phyloP scores from a whole-genome alignment of 2,888 invertebrate genomes.

The Lymantria dispar region DNA sequence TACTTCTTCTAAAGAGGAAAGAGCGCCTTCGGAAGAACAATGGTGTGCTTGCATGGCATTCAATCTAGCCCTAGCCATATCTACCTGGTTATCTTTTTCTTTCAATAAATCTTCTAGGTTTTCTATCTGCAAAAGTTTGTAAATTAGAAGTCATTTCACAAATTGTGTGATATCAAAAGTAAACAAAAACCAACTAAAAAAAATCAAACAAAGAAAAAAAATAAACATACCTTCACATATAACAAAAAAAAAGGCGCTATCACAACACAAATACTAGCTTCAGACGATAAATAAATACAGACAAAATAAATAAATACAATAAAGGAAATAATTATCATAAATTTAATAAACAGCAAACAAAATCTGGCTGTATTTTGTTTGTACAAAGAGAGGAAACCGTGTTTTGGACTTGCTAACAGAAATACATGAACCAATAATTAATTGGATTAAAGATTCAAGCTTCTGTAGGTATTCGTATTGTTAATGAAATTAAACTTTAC shows the following conservation, averaged over 20 bases:
- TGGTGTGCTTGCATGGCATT: conserved; percentile 97
- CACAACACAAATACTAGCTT: conserved; percentile 27
- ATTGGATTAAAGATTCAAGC: conserved; percentile 28
- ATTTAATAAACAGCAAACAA: too few species aligned
- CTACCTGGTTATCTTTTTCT: conserved; percentile 99
- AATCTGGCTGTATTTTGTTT: too few species aligned
- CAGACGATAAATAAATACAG: conserved; percentile 5
- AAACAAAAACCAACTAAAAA: conserved; percentile 16
- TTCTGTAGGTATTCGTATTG: conserved; percentile 15
- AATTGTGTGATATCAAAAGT: conserved; percentile 17
- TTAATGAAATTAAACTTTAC: background rate
- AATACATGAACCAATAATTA: conserved; percentile 19
- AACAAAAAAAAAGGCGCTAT: conserved; percentile 10
- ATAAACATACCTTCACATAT: conserved; percentile 46
- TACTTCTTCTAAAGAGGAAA: conserved; percentile 96
- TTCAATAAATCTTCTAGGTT: conserved; percentile 97
- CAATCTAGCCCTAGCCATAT: conserved; percentile 94
- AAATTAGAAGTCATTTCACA: conserved; percentile 1
- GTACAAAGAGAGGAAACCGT: background rate
- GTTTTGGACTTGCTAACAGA: background rate
- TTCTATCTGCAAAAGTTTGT: conserved; percentile 89
- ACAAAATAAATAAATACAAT: conserved; percentile 1
- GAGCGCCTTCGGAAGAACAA: conserved; percentile 95
- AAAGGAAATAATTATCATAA: conserved; percentile 4
- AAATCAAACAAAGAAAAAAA: conserved; percentile 22